These are phyloP conservation scores for Pegoplata infirma DNA, from an alignment of 2,888 invertebrate species.

Conservation along the genomic window DNA sequence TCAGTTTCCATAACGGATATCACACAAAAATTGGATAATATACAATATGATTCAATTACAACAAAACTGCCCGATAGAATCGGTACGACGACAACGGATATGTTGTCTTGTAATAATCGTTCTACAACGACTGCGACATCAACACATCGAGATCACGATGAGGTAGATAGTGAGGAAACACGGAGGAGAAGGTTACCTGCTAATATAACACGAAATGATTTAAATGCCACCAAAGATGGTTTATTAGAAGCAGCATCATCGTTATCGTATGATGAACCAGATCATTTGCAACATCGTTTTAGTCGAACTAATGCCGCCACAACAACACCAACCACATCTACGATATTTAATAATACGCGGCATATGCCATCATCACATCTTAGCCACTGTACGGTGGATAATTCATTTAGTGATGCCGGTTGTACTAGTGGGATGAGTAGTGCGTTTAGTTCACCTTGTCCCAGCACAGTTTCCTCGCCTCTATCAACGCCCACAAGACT, in stretches of 20 bases:
- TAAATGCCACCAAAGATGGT: constrained; percentile 56
- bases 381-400: constrained; percentile 33
- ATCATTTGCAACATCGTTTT: constrained; percentile 73
- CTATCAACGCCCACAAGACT: constrained; percentile 74
- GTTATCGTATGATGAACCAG: constrained; percentile 70
- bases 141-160: constrained; percentile 54
- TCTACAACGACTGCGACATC: too few species aligned
- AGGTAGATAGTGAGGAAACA: constrained; percentile 55
- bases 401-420: constrained; percentile 62
- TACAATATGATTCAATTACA: constrained; percentile 49
- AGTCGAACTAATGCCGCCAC: constrained; percentile 64
- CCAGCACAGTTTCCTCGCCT: constrained; percentile 74
- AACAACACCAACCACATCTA: constrained; percentile 47
- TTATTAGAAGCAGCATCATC: constrained; percentile 63
- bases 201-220: constrained; percentile 22
- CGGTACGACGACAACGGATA: constrained; percentile 26
- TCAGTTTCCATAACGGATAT: constrained; percentile 54
- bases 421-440: constrained; percentile 74
- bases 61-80: constrained; percentile 49
- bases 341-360: constrained; percentile 56
- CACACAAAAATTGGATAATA: constrained; percentile 48
- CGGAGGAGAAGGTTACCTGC: constrained; percentile 45
- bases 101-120: constrained; percentile 35
- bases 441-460: constrained; percentile 73
- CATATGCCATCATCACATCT: constrained; percentile 41